phyloP scores from a whole-genome alignment of 2,797 vertebrate genomes.

The Poecilia wingei region DNA sequence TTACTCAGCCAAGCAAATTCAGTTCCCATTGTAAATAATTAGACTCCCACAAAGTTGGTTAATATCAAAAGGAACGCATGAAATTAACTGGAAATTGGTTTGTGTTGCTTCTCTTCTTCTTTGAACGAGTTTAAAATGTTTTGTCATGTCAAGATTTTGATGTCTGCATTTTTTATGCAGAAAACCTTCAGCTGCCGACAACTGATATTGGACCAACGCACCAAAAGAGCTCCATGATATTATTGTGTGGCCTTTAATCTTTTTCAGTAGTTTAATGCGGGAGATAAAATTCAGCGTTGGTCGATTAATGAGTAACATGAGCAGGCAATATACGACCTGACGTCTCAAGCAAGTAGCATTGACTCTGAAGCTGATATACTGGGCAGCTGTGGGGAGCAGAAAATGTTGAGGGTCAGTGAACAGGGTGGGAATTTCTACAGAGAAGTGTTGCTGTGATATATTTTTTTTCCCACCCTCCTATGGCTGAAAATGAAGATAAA shows the following conservation, averaged over 20 bases:
- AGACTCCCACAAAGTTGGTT: background rate
- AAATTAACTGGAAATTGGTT: background rate
- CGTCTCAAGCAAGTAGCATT: background rate
- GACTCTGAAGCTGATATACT: background rate
- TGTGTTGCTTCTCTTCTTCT: background rate
- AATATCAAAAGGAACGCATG: background rate
- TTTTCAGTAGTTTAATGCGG: no score
- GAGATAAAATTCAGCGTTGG: no score
- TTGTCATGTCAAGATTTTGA: background rate
- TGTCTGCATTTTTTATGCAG: background rate
- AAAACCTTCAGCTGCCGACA: background rate
- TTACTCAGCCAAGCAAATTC: background rate
- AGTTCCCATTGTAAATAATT: background rate
- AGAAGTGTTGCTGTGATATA: background rate
- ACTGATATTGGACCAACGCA: background rate
- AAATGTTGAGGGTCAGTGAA: constrained; percentile 9
- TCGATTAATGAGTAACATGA: background rate
- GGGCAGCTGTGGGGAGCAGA: background rate
- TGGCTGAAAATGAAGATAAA: constrained; percentile 8
- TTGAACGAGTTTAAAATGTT: background rate
- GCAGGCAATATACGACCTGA: background rate
- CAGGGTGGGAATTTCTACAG: background rate
- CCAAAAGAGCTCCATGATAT: background rate
- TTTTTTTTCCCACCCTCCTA: constrained; percentile 1
- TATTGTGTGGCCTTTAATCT: no score